A percentile compares a stretch with the other conserved stretches of the same genome.
phyloP scores from a whole-genome alignment of 2,113 vertebrate genomes.

The Lophotis ruficrista region DNA sequence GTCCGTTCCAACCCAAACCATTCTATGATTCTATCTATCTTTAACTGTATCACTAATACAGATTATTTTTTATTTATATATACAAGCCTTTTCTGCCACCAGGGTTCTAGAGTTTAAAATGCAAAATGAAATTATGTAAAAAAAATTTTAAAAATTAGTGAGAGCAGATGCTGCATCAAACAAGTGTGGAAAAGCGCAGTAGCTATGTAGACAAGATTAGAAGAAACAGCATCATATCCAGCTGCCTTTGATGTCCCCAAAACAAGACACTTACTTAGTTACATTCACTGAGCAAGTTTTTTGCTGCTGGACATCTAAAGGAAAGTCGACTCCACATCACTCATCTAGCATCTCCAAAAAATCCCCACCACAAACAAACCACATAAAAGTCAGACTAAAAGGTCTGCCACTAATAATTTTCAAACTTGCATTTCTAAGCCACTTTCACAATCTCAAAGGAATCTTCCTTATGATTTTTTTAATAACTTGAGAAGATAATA shows the following conservation, averaged over 20 bases:
- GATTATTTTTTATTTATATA: not conserved
- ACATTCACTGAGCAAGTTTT: not conserved
- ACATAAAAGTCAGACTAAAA: not conserved
- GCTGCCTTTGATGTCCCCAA: not conserved
- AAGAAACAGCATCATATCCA: not conserved
- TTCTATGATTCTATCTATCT: not conserved
- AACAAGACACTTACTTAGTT: not conserved
- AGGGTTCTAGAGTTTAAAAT: not conserved
- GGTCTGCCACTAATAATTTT: not conserved
- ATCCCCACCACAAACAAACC: not conserved
- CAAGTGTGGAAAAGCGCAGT: not conserved
- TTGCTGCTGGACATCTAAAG: not conserved
- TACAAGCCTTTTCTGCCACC: not conserved
- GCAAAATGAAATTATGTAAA: not conserved
- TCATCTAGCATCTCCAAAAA: not conserved
- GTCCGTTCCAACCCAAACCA: too few species aligned
- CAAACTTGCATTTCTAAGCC: not conserved
- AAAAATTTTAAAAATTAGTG: not conserved
- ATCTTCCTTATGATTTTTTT: not conserved
- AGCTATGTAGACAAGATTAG: rapidly evolving
- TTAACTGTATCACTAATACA: not conserved
- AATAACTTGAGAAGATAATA: not conserved
- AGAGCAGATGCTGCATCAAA: not conserved
- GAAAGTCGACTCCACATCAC: not conserved
- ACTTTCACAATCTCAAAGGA: not conserved